phyloP scores from a whole-genome alignment of 1,140 invertebrate species.

The Aphelinus atriplicis region DNA sequence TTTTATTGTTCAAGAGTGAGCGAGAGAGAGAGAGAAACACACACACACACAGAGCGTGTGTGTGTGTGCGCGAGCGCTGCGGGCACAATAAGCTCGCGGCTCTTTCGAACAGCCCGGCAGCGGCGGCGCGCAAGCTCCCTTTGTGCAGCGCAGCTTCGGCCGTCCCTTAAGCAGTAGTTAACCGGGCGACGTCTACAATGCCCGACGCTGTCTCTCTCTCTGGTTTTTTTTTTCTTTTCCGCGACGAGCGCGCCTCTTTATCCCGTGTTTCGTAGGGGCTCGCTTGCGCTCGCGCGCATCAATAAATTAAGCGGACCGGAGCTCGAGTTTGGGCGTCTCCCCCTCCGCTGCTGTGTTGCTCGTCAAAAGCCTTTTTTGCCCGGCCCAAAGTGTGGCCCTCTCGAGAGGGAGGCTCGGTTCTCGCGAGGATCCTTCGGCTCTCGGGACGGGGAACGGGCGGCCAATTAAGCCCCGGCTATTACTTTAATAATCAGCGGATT shows the following conservation, averaged over 20 bases:
- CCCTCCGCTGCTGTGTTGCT: not conserved
- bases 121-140: not conserved
- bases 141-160: conserved; percentile 36
- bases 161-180: conserved; percentile 47
- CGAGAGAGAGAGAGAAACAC: too few species aligned
- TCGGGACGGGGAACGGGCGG: conserved; percentile 9
- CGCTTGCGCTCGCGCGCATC: conserved; percentile 2
- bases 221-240: conserved; percentile 28
- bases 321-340: not conserved
- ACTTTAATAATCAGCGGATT: conserved; percentile 55
- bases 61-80: too few species aligned
- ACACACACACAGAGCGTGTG: too few species aligned
- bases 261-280: not conserved
- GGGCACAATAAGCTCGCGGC: not conserved
- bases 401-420: too few species aligned
- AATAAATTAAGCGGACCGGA: conserved; percentile 25
- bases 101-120: conserved; percentile 26
- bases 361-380: not conserved
- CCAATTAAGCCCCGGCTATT: conserved; percentile 53
- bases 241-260: conserved; percentile 1
- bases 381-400: too few species aligned
- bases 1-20: conserved; percentile 44
- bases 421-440: too few species aligned
- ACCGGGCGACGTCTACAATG: conserved; percentile 39
- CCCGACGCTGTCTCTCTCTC: not conserved